phyloP scores from a whole-genome alignment of 2,797 vertebrate species.

The Pogonophryne albipinna region DNA sequence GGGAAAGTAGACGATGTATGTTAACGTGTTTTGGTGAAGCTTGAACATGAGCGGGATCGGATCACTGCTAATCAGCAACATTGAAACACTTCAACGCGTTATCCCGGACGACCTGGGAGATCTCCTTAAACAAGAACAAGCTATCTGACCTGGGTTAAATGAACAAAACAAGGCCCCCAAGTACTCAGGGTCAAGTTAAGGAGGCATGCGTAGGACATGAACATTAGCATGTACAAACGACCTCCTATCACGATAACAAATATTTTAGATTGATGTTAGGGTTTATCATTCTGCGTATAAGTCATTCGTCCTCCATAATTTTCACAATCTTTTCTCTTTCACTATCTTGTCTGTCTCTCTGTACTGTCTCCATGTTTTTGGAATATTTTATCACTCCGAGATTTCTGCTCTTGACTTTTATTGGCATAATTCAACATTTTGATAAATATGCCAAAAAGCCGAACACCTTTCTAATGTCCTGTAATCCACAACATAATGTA shows the following conservation, averaged over 20 bases:
- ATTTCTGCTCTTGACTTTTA: too few species aligned
- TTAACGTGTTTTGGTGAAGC: conserved; percentile 52
- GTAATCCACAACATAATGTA: background rate
- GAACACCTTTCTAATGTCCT: background rate
- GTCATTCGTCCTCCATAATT: background rate
- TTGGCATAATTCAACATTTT: conserved; percentile 10
- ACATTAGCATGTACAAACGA: conserved; percentile 1
- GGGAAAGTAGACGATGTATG: conserved; percentile 62
- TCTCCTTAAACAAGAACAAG: conserved; percentile 20
- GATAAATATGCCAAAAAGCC: background rate
- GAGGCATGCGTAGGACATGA: conserved; percentile 30
- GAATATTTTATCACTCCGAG: background rate
- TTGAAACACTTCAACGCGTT: conserved; percentile 24
- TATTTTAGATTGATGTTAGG: conserved; percentile 16
- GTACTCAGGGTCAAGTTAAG: conserved; percentile 38
- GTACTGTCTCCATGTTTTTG: background rate
- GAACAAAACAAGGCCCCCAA: conserved; percentile 24
- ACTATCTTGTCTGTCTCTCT: background rate
- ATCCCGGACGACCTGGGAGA: conserved; percentile 9
- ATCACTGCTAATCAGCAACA: conserved; percentile 49
- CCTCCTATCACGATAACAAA: conserved; percentile 18
- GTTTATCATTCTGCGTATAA: background rate
- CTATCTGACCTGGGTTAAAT: conserved; percentile 37
- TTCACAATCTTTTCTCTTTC: background rate
- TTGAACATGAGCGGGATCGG: conserved; percentile 41